These are phyloP conservation scores for Lasiommata megera DNA, from an alignment of 2,888 invertebrate genomes.

Conservation along the genomic window DNA sequence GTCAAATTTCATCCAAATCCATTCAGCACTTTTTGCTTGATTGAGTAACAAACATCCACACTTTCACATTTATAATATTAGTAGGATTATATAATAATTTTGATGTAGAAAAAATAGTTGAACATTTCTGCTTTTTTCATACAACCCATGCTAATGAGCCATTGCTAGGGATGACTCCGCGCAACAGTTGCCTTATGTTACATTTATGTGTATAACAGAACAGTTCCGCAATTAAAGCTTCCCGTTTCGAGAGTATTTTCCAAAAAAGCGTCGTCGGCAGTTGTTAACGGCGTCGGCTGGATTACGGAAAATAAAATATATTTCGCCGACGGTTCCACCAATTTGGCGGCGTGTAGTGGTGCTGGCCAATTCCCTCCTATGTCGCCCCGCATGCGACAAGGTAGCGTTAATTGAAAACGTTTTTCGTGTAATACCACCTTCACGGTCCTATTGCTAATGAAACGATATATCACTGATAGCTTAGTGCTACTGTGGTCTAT, in stretches of 20 bases:
- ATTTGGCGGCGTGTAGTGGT: constrained; percentile 57
- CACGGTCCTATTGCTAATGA: constrained; percentile 7
- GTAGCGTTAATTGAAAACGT: constrained; percentile 71
- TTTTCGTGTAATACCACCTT: constrained; percentile 57
- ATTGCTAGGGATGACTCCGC: constrained; percentile 11
- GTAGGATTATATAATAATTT: too few relatives aligned
- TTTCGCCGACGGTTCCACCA: constrained; percentile 44
- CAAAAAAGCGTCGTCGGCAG: constrained; percentile 57
- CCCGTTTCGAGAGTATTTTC: constrained; percentile 42
- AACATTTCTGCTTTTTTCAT: too few relatives aligned
- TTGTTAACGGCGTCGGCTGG: constrained; percentile 52
- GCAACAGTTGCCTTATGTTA: constrained; percentile 25
- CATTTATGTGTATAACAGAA: constrained; percentile 33
- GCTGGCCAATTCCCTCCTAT: constrained; percentile 53
- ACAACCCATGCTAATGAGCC: too few relatives aligned
- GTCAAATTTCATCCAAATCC: too few relatives aligned
- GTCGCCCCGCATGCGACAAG: constrained; percentile 58
- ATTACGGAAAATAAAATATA: constrained; percentile 63
- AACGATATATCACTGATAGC: constrained; percentile 11
- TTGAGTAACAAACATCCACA: too few relatives aligned
- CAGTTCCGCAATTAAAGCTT: constrained; percentile 55
- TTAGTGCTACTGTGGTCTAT: background rate
- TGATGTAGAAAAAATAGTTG: too few relatives aligned
- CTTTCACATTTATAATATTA: too few relatives aligned
- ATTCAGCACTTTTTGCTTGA: too few relatives aligned